A percentile compares a stretch with the other conserved stretches of the same genome.
Evolutionary conservation across 2,888 invertebrate species (phyloP).

Genomic region (Macropis europaea): DNA sequence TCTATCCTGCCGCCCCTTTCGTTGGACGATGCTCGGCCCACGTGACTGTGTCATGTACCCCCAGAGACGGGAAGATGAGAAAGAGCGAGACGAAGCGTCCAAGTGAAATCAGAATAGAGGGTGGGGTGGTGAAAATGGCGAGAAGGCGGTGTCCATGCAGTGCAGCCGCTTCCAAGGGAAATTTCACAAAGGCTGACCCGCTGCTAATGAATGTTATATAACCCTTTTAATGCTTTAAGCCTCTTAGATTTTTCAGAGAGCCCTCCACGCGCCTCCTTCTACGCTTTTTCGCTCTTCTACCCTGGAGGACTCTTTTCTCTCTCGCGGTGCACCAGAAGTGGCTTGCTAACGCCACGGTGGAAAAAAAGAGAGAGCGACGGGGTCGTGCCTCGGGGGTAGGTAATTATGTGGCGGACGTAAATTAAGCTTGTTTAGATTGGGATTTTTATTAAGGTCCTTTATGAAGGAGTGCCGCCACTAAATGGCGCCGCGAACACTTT

Average conservation of each 20-base stretch:
- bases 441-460: slow-evolving; percentile 80
- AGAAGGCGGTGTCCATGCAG: slow-evolving; percentile 50
- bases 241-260: slow-evolving; percentile 79
- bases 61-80: slow-evolving; percentile 65
- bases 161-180: slow-evolving; percentile 72
- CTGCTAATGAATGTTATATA: slow-evolving; percentile 79
- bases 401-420: slow-evolving; percentile 80
- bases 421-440: slow-evolving; percentile 80
- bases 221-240: slow-evolving; percentile 80
- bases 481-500: slow-evolving; percentile 73
- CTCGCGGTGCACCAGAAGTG: slow-evolving; percentile 52
- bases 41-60: slow-evolving; percentile 65
- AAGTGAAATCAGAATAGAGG: slow-evolving; percentile 31
- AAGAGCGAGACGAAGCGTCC: slow-evolving; percentile 15
- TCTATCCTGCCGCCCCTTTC: slow-evolving; percentile 50
- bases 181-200: slow-evolving; percentile 78
- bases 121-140: slow-evolving; percentile 14
- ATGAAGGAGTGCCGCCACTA: slow-evolving; percentile 72
- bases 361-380: slow-evolving; percentile 36
- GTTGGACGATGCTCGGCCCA: slow-evolving; percentile 60
- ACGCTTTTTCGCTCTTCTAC: slow-evolving; percentile 32
- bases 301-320: slow-evolving; percentile 45
- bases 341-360: slow-evolving; percentile 31
- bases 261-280: slow-evolving; percentile 64
- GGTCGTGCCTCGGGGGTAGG: slow-evolving; percentile 73